Percentiles rank a stretch among this genome's conserved stretches.
Conservation (phyloP, 2,113 vertebrate genomes). For the Anser cygnoides region DNA sequence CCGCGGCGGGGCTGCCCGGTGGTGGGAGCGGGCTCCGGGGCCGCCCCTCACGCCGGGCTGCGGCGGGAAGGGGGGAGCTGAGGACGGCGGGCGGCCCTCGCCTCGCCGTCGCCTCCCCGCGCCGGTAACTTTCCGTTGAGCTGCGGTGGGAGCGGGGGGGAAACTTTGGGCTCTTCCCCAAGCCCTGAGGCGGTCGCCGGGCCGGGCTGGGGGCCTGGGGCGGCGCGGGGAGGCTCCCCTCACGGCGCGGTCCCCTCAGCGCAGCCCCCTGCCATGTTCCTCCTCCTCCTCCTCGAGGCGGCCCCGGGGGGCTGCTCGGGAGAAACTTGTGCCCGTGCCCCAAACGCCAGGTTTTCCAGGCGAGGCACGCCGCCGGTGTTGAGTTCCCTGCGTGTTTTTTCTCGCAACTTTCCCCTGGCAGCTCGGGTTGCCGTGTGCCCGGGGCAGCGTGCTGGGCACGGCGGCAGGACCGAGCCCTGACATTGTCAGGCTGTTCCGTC, state of each 20-base stretch:
- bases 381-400: not conserved
- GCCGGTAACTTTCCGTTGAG: slow-evolving; percentile 23
- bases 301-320: not conserved
- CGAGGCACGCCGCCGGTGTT: not conserved
- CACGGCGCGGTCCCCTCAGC: not conserved
- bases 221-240: not conserved
- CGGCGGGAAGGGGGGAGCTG: not conserved
- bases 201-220: not conserved
- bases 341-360: not conserved
- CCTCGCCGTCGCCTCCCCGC: too few species aligned
- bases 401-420: not conserved
- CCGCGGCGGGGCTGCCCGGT: not conserved
- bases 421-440: not conserved
- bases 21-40: not conserved
- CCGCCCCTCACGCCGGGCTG: not conserved
- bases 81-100: not conserved
- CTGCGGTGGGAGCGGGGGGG: not conserved
- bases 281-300: too few species aligned
- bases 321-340: not conserved
- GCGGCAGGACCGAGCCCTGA: slow-evolving; percentile 4
- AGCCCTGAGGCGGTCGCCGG: not conserved
- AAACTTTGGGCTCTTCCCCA: slow-evolving; percentile 8
- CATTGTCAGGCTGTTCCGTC: not conserved
- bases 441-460: not conserved
- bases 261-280: not conserved